A percentile compares a stretch with the other conserved stretches of the same genome.
Conservation (phyloP, 1,140 invertebrate genomes). For the Philaenus spumarius region DNA sequence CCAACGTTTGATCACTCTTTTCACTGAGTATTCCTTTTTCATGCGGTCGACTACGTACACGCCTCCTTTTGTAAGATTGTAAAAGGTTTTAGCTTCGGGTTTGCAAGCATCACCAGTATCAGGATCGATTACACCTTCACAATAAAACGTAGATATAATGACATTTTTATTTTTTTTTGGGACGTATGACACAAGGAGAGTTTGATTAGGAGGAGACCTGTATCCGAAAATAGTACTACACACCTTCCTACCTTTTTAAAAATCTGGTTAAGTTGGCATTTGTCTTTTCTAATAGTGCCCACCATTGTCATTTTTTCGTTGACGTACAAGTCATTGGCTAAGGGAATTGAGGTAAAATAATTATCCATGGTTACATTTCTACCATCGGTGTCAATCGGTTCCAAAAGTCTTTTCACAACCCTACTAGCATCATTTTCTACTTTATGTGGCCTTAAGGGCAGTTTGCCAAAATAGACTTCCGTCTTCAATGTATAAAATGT, state of each 20-base stretch:
- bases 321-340: too few relatives aligned
- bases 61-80: conserved; percentile 40
- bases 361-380: conserved; percentile 37
- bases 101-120: neutral
- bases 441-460: neutral
- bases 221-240: neutral
- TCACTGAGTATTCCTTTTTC: conserved; percentile 32
- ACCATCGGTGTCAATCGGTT: conserved; percentile 30
- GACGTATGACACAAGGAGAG: too few relatives aligned
- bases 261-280: neutral
- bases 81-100: conserved; percentile 29
- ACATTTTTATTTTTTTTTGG: neutral
- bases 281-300: conserved; percentile 21
- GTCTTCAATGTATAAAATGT: neutral
- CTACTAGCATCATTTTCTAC: too few relatives aligned
- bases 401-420: neutral
- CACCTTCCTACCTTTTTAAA: conserved; percentile 1
- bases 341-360: conserved; percentile 35
- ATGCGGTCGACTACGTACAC: conserved; percentile 39
- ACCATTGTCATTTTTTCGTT: too few relatives aligned
- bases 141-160: neutral
- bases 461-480: neutral
- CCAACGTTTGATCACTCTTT: conserved; percentile 36
- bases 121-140: neutral
- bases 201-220: neutral